Percentiles rank a stretch among this genome's conserved stretches.
Conservation (phyloP, 2,888 invertebrate genomes). For the Lochmaea capreae region DNA sequence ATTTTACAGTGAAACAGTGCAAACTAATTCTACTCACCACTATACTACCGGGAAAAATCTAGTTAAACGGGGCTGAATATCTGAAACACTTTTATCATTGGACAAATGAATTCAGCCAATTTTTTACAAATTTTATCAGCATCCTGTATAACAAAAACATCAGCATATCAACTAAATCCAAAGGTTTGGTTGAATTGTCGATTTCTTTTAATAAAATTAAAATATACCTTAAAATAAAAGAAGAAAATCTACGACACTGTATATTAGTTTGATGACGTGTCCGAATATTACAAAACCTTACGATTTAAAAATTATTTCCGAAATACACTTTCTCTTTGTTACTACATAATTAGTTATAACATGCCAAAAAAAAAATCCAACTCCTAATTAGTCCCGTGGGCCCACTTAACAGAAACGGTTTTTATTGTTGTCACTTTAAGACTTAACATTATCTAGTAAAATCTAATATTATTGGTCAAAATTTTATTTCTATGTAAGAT, state of each 20-base stretch:
- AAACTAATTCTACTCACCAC: too few relatives aligned
- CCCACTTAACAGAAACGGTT: constrained; percentile 9
- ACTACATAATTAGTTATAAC: not conserved
- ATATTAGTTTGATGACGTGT: constrained; percentile 8
- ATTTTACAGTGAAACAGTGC: too few relatives aligned
- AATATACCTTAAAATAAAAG: not conserved
- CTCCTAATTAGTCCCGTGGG: constrained; percentile 14
- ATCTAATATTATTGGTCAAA: not conserved
- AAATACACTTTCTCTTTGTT: constrained; percentile 38
- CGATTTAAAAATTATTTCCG: constrained; percentile 35
- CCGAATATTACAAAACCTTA: constrained; percentile 39
- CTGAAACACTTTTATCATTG: too few relatives aligned
- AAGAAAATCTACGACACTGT: not conserved
- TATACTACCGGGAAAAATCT: too few relatives aligned
- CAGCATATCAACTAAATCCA: not conserved
- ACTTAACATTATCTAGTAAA: not conserved
- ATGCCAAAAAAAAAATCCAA: constrained; percentile 20
- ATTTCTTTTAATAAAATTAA: not conserved
- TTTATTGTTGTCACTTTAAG: not conserved
- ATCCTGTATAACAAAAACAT: too few relatives aligned
- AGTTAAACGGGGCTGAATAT: too few relatives aligned
- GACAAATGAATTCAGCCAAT: too few relatives aligned
- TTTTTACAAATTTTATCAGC: too few relatives aligned
- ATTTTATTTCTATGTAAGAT: too few relatives aligned
- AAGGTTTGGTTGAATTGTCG: not conserved